phyloP scores from a whole-genome alignment of 1,140 invertebrate genomes.

The Drosophila setifemur region DNA sequence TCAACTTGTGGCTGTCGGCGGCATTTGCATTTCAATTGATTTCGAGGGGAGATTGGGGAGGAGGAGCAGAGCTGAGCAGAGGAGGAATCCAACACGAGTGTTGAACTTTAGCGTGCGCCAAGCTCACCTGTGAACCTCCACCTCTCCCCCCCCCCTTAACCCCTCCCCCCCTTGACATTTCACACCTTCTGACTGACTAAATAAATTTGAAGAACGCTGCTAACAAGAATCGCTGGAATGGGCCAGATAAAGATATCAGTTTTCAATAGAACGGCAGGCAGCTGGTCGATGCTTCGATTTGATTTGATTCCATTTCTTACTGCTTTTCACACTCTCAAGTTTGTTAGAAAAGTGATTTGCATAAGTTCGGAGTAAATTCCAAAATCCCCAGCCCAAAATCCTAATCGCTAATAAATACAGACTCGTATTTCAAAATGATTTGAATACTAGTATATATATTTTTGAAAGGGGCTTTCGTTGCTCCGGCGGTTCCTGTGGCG shows the following conservation, averaged over 20 bases:
- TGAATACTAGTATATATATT: too few relatives aligned
- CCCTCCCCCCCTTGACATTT: too few relatives aligned
- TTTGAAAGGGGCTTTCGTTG: conserved; percentile 47
- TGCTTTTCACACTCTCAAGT: conserved; percentile 71
- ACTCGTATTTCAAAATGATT: conserved; percentile 77
- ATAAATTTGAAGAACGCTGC: conserved; percentile 35
- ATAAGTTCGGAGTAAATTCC: conserved; percentile 78
- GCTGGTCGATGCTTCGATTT: conserved; percentile 14
- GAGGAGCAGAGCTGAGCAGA: not conserved
- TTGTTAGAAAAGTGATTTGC: conserved; percentile 59
- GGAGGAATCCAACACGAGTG: conserved; percentile 38
- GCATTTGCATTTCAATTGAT: conserved; percentile 75
- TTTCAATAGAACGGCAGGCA: conserved; percentile 44
- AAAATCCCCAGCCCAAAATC: conserved; percentile 36
- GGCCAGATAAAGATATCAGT: conserved; percentile 69
- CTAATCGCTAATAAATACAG: conserved; percentile 79
- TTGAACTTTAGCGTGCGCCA: conserved; percentile 72
- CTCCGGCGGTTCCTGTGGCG: conserved; percentile 48
- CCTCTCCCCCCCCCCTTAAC: too few relatives aligned
- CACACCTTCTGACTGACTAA: conserved; percentile 62
- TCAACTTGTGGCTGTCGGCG: conserved; percentile 43
- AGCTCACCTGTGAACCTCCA: conserved; percentile 10
- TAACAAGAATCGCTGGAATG: conserved; percentile 33
- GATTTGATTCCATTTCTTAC: not conserved
- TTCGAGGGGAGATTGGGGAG: conserved; percentile 4